These are phyloP conservation scores for Channa maculata DNA, from an alignment of 2,113 vertebrate genomes.

Conservation along the genomic window DNA sequence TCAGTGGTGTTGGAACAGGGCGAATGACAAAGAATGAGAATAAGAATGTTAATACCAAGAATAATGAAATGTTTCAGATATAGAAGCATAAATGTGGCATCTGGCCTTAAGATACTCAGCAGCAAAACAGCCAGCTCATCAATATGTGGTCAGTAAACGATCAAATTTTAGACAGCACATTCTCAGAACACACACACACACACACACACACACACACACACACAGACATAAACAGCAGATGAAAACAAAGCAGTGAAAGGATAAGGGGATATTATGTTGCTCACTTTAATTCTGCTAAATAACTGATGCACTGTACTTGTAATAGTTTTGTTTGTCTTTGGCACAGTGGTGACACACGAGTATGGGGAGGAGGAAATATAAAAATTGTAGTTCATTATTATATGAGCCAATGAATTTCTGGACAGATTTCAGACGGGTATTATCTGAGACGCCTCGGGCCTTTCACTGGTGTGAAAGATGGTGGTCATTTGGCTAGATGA, in stretches of 20 bases:
- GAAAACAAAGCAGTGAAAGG: conserved; percentile 25
- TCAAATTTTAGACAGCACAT: conserved; percentile 63
- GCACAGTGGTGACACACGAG: conserved; percentile 39
- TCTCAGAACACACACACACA: conserved; percentile 10
- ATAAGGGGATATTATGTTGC: conserved; percentile 17
- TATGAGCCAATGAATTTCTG: conserved; percentile 70
- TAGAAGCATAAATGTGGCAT: conserved; percentile 37
- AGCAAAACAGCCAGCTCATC: conserved; percentile 65
- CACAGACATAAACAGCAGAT: conserved; percentile 34
- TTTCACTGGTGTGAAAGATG: conserved; percentile 79
- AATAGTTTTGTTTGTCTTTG: conserved; percentile 53
- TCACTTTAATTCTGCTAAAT: conserved; percentile 33
- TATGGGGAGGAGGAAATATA: conserved; percentile 30
- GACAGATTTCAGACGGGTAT: conserved; percentile 73
- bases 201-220: conserved; percentile 5
- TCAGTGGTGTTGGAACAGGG: not conserved
- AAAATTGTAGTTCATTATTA: conserved; percentile 60
- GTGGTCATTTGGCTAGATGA: conserved; percentile 84
- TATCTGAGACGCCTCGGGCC: conserved; percentile 71
- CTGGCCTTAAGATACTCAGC: conserved; percentile 37
- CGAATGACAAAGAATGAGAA: conserved; percentile 15
- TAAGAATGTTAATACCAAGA: no score
- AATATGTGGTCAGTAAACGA: conserved; percentile 67
- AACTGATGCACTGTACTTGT: conserved; percentile 39
- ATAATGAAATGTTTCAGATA: conserved; percentile 54